Evolutionary conservation across 2,797 vertebrate genomes (phyloP).

Genomic region (Pterois miles): DNA sequence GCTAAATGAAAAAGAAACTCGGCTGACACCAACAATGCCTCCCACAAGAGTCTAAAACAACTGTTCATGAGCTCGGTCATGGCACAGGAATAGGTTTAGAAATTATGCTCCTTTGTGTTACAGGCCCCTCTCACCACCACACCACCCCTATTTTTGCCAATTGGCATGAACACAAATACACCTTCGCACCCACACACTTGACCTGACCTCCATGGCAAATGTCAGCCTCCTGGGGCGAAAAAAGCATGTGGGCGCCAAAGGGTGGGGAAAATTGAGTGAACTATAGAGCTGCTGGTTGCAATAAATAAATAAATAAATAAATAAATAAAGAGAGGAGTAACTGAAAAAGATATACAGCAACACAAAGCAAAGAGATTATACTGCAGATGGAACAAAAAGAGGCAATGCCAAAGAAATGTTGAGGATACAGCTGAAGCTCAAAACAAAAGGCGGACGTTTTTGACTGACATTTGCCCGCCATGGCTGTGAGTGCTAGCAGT

Average conservation of each 20-base stretch:
- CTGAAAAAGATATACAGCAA: neutral
- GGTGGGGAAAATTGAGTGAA: neutral
- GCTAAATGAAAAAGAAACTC: neutral
- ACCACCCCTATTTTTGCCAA: neutral
- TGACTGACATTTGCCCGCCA: slow-evolving; percentile 56
- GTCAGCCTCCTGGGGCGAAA: neutral
- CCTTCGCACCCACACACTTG: neutral
- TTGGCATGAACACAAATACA: neutral
- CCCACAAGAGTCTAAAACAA: neutral
- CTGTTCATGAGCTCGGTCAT: too few species aligned
- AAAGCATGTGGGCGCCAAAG: neutral
- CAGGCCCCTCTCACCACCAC: neutral
- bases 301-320: neutral
- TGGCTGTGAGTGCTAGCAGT: slow-evolving; percentile 31
- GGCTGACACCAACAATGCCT: too few species aligned
- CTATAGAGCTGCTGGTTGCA: too few species aligned
- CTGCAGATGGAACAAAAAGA: neutral
- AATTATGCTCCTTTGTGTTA: too few species aligned
- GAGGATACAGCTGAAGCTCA: neutral
- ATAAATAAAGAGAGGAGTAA: neutral
- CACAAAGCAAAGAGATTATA: neutral
- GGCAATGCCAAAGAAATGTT: neutral
- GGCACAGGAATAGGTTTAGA: too few species aligned
- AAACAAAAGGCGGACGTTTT: slow-evolving; percentile 45
- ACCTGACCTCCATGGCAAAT: neutral